Conservation (phyloP, 1,140 invertebrate species). For the Chrysomallon squamiferum region DNA sequence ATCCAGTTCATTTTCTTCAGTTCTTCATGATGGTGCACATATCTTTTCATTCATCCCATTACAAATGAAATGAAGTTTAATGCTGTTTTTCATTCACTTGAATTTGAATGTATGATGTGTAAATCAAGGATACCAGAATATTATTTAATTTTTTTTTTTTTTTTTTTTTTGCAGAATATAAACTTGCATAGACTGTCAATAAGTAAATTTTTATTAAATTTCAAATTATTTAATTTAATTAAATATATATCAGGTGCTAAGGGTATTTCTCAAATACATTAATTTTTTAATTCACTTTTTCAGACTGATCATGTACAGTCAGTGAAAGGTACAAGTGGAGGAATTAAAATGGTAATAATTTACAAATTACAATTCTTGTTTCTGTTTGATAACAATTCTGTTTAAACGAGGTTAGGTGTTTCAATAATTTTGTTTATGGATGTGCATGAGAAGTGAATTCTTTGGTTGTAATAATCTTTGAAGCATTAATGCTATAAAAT, state of each 20-base stretch:
- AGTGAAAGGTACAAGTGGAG: slow-evolving; percentile 18
- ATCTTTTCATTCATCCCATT: neutral
- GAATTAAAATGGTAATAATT: slow-evolving; percentile 39
- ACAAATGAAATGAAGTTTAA: neutral
- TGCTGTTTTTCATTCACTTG: too few species aligned
- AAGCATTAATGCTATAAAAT: neutral
- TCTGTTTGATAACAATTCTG: too few species aligned
- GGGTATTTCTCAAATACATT: neutral
- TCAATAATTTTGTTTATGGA: too few species aligned
- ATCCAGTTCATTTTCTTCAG: neutral
- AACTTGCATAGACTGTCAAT: neutral
- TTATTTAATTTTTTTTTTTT: neutral
- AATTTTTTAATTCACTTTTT: neutral
- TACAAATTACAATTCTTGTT: neutral
- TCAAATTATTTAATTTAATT: too few species aligned
- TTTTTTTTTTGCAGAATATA: neutral
- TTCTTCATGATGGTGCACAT: neutral
- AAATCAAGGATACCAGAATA: neutral
- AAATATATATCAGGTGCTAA: neutral
- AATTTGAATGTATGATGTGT: too few species aligned
- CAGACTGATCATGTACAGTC: slow-evolving; percentile 3
- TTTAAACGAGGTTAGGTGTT: too few species aligned
- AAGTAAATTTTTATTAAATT: neutral
- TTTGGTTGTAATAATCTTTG: neutral
- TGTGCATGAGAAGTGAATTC: neutral